phyloP scores from a whole-genome alignment of 23 tunicate species.

The Diplosoma virens region DNA sequence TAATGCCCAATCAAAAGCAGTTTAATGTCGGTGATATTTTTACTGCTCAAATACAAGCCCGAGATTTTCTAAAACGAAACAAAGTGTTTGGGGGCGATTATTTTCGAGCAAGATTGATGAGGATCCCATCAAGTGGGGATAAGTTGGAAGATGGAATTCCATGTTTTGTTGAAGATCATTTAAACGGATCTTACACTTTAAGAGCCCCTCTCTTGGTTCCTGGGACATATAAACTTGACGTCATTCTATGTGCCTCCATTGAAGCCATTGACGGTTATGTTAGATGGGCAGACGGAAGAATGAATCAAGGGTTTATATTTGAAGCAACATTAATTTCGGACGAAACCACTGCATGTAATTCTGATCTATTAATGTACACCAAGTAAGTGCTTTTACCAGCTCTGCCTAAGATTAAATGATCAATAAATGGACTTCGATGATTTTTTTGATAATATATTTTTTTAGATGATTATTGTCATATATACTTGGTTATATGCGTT shows the following conservation, averaged over 20 bases:
- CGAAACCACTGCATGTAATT: constrained; percentile 23
- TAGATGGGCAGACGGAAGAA: constrained; percentile 3
- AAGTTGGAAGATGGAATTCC: constrained; percentile 24
- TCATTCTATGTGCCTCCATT: not conserved
- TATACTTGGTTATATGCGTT: too few relatives aligned
- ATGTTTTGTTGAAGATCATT: not conserved
- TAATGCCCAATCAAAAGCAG: not conserved
- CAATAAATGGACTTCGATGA: too few relatives aligned
- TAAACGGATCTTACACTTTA: constrained; percentile 18
- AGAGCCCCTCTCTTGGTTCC: constrained; percentile 9
- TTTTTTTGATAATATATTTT: too few relatives aligned
- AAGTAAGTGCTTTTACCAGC: too few relatives aligned
- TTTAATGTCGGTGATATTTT: constrained; percentile 8
- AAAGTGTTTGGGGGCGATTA: constrained; percentile 26
- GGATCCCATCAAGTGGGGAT: not conserved
- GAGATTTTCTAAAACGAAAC: not conserved
- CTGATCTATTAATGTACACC: not conserved
- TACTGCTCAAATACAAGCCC: not conserved
- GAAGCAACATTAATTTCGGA: not conserved
- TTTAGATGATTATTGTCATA: too few relatives aligned
- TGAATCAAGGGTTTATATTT: not conserved
- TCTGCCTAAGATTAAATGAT: too few relatives aligned
- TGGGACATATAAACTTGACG: constrained; percentile 13
- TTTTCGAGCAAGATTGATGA: constrained; percentile 4
- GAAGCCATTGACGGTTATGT: constrained; percentile 5